Percentiles rank a stretch among this genome's conserved stretches.
Conservation (phyloP, 2,797 vertebrate species). For the Xyrichtys novacula region DNA sequence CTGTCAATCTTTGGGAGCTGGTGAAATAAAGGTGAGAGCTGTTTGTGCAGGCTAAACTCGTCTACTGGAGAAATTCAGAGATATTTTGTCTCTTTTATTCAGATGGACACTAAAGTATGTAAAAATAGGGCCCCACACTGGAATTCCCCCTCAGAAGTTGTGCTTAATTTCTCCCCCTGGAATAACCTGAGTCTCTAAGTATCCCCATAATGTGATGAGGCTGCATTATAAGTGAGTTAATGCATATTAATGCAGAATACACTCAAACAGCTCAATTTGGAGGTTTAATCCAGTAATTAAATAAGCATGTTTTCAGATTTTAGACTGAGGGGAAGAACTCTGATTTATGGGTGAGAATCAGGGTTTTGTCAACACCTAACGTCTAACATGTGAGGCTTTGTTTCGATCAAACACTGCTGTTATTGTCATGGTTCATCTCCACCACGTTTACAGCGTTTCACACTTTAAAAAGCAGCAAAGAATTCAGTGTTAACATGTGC, state of each 20-base stretch:
- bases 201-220: constrained; percentile 21
- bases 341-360: constrained; percentile 61
- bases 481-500: constrained; percentile 29
- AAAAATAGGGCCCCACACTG: too few species aligned
- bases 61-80: too few species aligned
- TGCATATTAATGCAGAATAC: constrained; percentile 19
- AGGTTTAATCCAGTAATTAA: constrained; percentile 49
- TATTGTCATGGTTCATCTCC: constrained; percentile 30
- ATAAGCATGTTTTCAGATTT: constrained; percentile 41
- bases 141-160: constrained; percentile 18
- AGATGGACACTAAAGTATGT: too few species aligned
- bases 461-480: constrained; percentile 48
- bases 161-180: constrained; percentile 23
- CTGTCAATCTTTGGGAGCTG: too few species aligned
- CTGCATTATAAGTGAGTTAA: constrained; percentile 24
- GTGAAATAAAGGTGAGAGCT: too few species aligned
- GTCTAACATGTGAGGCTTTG: constrained; percentile 22
- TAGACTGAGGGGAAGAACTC: constrained; percentile 29
- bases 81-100: constrained; percentile 1
- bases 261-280: background rate
- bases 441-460: constrained; percentile 36
- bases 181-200: constrained; percentile 36
- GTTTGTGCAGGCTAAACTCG: too few species aligned
- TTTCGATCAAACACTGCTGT: constrained; percentile 22
- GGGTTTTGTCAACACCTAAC: constrained; percentile 40